A percentile compares a stretch with the other conserved stretches of the same genome.
phyloP scores from a whole-genome alignment of 2,888 invertebrate species.

The Eupsilia transversa region DNA sequence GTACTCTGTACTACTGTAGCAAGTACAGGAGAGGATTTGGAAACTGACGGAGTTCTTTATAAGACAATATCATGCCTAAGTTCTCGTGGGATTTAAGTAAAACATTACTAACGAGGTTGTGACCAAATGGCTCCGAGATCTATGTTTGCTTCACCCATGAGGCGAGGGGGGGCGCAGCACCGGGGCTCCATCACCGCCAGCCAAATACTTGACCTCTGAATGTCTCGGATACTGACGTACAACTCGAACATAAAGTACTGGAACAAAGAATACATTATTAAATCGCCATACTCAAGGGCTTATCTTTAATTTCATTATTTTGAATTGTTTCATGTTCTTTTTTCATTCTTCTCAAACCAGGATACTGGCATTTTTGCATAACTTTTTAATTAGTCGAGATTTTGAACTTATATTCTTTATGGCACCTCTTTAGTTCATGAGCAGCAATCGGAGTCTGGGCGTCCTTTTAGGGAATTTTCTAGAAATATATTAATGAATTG shows the following conservation, averaged over 20 bases:
- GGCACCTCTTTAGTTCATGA: no score
- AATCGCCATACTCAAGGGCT: no score
- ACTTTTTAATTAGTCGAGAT: no score
- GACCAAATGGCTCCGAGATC: slow-evolving; percentile 93
- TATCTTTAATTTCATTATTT: no score
- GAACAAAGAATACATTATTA: slow-evolving; percentile 38
- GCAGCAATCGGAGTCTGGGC: no score
- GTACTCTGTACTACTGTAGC: no score
- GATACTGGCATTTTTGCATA: no score
- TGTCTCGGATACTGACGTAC: slow-evolving; percentile 88
- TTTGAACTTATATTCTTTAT: no score
- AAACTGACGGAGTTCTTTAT: not conserved
- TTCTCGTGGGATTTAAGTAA: not conserved
- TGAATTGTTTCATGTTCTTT: no score
- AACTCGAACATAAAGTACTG: slow-evolving; percentile 94
- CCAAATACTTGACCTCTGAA: slow-evolving; percentile 91
- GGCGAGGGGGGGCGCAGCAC: slow-evolving; percentile 86
- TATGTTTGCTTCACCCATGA: slow-evolving; percentile 91
- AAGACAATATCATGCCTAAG: not conserved
- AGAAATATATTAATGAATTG: no score
- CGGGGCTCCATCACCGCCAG: slow-evolving; percentile 90
- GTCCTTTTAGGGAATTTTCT: no score
- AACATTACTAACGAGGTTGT: slow-evolving; percentile 90
- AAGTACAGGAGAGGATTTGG: not conserved
- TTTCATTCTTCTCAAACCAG: no score